These are phyloP conservation scores for Drosophila pseudoananassae DNA, from an alignment of 1,140 invertebrate genomes.

Conservation along the genomic window DNA sequence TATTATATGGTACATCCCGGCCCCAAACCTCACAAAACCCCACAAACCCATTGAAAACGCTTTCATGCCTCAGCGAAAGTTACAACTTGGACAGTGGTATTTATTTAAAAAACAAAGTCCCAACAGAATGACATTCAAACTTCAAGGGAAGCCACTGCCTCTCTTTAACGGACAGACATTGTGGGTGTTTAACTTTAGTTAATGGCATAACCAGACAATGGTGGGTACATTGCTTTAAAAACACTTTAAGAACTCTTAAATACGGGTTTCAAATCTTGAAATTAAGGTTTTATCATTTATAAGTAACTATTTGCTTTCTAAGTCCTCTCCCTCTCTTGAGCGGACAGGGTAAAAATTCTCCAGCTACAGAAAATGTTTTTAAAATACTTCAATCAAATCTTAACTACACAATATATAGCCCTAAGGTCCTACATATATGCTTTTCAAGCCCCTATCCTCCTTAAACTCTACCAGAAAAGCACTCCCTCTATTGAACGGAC, in stretches of 20 bases:
- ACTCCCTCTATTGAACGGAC: too few relatives aligned
- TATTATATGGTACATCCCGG: conserved; percentile 1
- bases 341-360: background rate
- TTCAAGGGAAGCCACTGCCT: background rate
- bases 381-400: too few relatives aligned
- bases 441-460: too few relatives aligned
- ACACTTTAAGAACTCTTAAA: too few relatives aligned
- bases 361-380: too few relatives aligned
- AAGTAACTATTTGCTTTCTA: background rate
- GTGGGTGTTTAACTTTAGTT: too few relatives aligned
- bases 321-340: background rate
- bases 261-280: too few relatives aligned
- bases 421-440: too few relatives aligned
- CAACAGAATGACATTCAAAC: background rate
- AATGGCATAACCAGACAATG: too few relatives aligned
- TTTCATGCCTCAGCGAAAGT: conserved; percentile 53
- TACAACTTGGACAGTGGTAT: conserved; percentile 36
- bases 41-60: conserved; percentile 14
- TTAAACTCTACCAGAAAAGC: too few relatives aligned
- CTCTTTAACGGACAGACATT: background rate
- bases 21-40: background rate
- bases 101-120: background rate
- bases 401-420: too few relatives aligned
- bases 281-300: background rate
- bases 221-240: too few relatives aligned